These are phyloP conservation scores for Drusus annulatus DNA, from an alignment of 1,140 invertebrate species.

Conservation along the genomic window DNA sequence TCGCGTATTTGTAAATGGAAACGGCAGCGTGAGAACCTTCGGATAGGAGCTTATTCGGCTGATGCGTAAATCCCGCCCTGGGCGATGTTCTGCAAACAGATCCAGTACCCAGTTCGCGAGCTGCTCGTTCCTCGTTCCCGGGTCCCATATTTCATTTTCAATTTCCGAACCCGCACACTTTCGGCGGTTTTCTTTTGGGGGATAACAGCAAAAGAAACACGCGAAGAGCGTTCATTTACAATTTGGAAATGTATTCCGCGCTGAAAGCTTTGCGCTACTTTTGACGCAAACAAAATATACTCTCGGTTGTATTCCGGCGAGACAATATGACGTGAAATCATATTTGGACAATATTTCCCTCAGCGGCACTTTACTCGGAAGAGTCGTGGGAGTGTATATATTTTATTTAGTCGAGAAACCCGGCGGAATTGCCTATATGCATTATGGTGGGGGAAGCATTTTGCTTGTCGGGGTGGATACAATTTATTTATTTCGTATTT, in stretches of 20 bases:
- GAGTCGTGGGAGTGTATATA: background rate
- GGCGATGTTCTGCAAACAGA: background rate
- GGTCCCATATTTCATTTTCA: constrained; percentile 44
- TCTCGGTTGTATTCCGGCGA: constrained; percentile 52
- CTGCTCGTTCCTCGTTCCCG: background rate
- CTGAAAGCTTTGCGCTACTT: constrained; percentile 47
- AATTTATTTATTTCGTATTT: constrained; percentile 37
- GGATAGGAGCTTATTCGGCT: background rate
- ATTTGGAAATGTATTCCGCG: constrained; percentile 32
- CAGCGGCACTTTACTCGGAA: constrained; percentile 39
- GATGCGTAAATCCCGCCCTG: background rate
- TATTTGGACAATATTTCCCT: constrained; percentile 59
- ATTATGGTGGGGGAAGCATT: constrained; percentile 30
- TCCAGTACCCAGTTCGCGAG: background rate
- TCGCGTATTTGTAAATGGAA: background rate
- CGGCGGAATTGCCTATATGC: constrained; percentile 40
- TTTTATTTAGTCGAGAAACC: constrained; percentile 9
- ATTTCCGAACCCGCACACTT: constrained; percentile 41
- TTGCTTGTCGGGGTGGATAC: constrained; percentile 12
- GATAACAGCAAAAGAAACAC: background rate
- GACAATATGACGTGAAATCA: constrained; percentile 59
- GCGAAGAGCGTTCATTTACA: constrained; percentile 30
- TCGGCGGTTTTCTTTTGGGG: constrained; percentile 43
- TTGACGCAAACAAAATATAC: constrained; percentile 58
- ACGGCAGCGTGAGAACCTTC: background rate